Conservation (phyloP, 2,797 vertebrate genomes). For the Sebastes cheni region DNA sequence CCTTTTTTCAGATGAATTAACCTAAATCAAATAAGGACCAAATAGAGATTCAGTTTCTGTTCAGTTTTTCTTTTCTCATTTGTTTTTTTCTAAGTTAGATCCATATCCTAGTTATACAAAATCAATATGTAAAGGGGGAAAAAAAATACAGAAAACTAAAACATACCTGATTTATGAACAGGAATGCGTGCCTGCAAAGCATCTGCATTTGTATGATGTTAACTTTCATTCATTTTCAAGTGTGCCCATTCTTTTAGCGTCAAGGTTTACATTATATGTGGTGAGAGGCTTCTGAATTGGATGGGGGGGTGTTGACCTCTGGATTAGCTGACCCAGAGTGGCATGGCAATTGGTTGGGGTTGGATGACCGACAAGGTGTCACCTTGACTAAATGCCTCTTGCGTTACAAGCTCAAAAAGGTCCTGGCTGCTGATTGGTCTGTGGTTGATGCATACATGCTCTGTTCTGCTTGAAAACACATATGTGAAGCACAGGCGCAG, state of each 20-base stretch:
- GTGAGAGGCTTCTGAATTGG: neutral
- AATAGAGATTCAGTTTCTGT: neutral
- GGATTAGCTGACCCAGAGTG: neutral
- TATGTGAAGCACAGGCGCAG: neutral
- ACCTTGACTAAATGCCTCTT: constrained; percentile 24
- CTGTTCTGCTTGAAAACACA: neutral
- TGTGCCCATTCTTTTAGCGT: neutral
- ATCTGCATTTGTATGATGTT: neutral
- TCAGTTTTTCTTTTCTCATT: neutral
- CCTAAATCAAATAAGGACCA: neutral
- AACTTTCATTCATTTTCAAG: neutral
- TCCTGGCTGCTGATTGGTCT: constrained; percentile 1
- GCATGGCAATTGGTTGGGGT: neutral
- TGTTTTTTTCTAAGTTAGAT: neutral
- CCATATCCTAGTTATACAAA: neutral
- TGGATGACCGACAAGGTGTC: neutral
- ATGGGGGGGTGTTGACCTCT: neutral
- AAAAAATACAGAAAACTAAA: neutral
- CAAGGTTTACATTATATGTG: neutral
- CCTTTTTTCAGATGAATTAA: neutral
- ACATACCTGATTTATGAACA: neutral
- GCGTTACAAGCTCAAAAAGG: neutral
- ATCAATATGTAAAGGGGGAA: neutral
- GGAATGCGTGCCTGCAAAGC: neutral
- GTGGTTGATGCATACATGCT: neutral